Evolutionary conservation across 2,888 invertebrate species (phyloP), one percentile per base, ranked within the genome.

Genomic region (Timema cristinae): DNA sequence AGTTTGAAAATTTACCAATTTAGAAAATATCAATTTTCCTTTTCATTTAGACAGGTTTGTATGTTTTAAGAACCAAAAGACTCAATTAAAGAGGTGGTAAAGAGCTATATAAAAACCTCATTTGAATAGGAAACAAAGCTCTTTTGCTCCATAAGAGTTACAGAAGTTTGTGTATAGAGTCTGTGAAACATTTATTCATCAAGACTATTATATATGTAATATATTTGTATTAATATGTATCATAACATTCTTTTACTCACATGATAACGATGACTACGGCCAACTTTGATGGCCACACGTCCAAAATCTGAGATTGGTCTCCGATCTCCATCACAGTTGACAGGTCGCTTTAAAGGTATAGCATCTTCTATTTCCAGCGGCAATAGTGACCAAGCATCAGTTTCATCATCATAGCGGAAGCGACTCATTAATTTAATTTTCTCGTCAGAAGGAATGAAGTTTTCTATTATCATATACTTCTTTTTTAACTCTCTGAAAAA

Each of bases 361-460:
- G 73, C 75, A 74, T 71, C 75, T 73, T 73, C 66, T 67, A 69
- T 32, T 48, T 68, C 67, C 6, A 73, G 66, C 10, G 76, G 72
- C 59, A 82, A 82, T 16, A 86, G 75, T 9, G 85, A 83, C 93
- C 94, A 95, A 71, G 87, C 87, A 78, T 94, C 93, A 73, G 90
- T 89, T 77, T 94, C 92, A 76, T 95, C 95, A 79, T 95, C 93
- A 81, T 90, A 94, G 69, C 88, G 85, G 13, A 93, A 89, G 76
- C 92, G 85, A 66, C 89, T 88, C 74, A 91, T 85, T 6, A 95
- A 85, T 75, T 91, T 89, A 63, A 88, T 87, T 79, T 91, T 90
- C 73, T 93, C 93, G 79, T 93, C 93, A 0, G 88, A 87, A 9
- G 95, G 95, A 79, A 96, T 92, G 83, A 96, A 96, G 82, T 94